A percentile compares a stretch with the other conserved stretches of the same genome.
phyloP scores from a whole-genome alignment of 2,797 vertebrate species.

The Anomalospiza imberbis region DNA sequence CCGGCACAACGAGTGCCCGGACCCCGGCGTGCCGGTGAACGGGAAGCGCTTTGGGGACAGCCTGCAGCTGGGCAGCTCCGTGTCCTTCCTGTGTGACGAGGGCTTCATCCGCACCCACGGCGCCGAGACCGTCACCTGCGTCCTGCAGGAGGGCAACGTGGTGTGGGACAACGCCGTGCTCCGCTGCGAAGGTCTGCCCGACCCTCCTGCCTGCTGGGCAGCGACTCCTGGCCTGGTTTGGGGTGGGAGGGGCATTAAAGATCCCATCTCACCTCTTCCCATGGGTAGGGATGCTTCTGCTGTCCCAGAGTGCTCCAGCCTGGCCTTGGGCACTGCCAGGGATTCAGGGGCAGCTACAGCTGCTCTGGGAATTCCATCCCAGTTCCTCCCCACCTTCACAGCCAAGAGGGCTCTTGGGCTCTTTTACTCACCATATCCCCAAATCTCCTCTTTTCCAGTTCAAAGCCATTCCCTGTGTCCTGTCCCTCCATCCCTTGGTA shows the following conservation, averaged over 20 bases:
- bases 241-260: no score
- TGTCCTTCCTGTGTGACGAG: slow-evolving; percentile 96
- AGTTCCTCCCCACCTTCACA: not conserved
- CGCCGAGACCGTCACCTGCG: slow-evolving; percentile 92
- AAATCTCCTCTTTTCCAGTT: not conserved
- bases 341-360: not conserved
- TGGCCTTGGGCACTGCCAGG: accelerated
- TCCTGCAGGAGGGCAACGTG: slow-evolving; percentile 94
- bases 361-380: accelerated
- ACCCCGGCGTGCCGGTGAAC: slow-evolving; percentile 94
- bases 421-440: no score
- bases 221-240: no score
- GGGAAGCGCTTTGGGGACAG: slow-evolving; percentile 95
- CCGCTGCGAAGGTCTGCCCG: slow-evolving; percentile 85
- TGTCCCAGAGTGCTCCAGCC: not conserved
- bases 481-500: not conserved
- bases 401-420: no score
- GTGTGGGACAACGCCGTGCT: slow-evolving; percentile 96
- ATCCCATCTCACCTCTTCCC: no score
- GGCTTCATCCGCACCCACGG: slow-evolving; percentile 95
- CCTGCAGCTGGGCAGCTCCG: slow-evolving; percentile 94
- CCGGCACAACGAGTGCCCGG: slow-evolving; percentile 95
- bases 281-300: no score
- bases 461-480: not conserved
- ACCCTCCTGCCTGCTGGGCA: no score